Evolutionary conservation across 2,888 invertebrate genomes (phyloP).

Genomic region (Lordiphosa andalusiaca): DNA sequence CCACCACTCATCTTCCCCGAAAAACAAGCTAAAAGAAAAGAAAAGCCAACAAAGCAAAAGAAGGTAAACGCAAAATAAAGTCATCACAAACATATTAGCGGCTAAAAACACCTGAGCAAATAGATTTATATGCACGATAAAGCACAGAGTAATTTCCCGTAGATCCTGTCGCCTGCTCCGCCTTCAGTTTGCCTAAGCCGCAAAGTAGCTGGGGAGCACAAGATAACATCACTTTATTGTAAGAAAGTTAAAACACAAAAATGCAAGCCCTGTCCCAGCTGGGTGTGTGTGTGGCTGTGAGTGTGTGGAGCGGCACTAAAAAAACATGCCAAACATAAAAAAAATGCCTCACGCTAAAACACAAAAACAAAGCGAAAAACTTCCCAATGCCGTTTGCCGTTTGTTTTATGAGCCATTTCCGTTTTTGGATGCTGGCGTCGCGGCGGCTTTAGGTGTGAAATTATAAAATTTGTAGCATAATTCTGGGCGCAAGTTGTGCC

Average conservation of each 20-base stretch:
- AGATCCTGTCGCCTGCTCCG: conserved; percentile 66
- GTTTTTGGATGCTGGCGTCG: conserved; percentile 30
- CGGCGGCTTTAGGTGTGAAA: conserved; percentile 43
- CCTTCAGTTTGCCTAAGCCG: conserved; percentile 72
- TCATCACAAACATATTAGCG: conserved; percentile 78
- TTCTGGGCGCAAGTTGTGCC: conserved; percentile 23
- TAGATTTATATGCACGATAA: conserved; percentile 75
- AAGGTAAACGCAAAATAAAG: conserved; percentile 75
- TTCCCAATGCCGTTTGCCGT: conserved; percentile 46
- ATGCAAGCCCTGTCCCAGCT: conserved; percentile 57
- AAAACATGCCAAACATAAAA: conserved; percentile 18
- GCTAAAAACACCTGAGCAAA: conserved; percentile 78
- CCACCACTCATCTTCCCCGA: neutral
- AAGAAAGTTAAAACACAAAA: conserved; percentile 75
- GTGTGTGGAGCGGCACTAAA: conserved; percentile 20
- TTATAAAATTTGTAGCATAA: conserved; percentile 62
- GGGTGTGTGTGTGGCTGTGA: conserved; percentile 18
- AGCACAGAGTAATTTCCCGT: conserved; percentile 68
- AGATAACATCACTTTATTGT: conserved; percentile 76
- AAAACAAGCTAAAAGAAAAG: conserved; percentile 48
- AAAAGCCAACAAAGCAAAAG: conserved; percentile 30
- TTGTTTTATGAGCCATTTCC: conserved; percentile 59
- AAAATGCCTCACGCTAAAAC: conserved; percentile 4
- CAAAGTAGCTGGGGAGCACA: conserved; percentile 65
- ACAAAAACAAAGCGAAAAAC: conserved; percentile 35